Base-by-base conservation (phyloP, 1,140 invertebrate genomes). In the Temnothorax nylanderi region DNA sequence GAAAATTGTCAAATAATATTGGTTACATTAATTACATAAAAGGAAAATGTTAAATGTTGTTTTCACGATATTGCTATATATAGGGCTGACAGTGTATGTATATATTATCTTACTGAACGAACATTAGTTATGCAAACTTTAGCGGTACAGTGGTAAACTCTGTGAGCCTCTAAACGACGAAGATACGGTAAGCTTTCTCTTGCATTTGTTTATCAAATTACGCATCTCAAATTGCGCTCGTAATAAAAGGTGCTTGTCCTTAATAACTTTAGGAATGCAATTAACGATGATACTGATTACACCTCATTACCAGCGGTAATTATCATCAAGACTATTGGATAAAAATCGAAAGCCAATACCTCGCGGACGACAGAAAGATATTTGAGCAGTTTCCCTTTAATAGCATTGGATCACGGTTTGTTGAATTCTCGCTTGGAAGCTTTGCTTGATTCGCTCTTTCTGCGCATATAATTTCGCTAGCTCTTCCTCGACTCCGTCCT, bases 381-480 rank as follows among this genome's bases (percentile, higher is more conserved):
- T 37, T 71, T 18, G 65, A 71, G 65, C 49, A 81, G 78, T 2
- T 81, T 81, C 78, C 49, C 78, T 81, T 56, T 81, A 81, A 81
- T 26, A 51, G 60, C 21, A 8, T 8, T 26, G 6, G 62, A 80
- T 78, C 58, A 78, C 26, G 41, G 58, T 78, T 78, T 78, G 58
- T 44, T 78, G 60, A 78, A 78, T 78, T 78, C 26, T 78, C 56
- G 32, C 58, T 62, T 44, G 10, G 58, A 44, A 78, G 76, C 60
- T 49, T 78, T 65, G 41, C 26, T 16, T 16, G 64, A 81, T 72
- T 72, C 78, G 78, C 78, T 81, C 78, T 81, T 81, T 71, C 49
- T 62, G 78, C 41, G 21, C 64, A 72, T 44, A 81, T 81, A 81
- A 81, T 81, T 81, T 81, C 49, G 49, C 65, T 13, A 72, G 78